Base-by-base conservation (phyloP, 2,797 vertebrate species). In the Lagocephalus sceleratus region DNA sequence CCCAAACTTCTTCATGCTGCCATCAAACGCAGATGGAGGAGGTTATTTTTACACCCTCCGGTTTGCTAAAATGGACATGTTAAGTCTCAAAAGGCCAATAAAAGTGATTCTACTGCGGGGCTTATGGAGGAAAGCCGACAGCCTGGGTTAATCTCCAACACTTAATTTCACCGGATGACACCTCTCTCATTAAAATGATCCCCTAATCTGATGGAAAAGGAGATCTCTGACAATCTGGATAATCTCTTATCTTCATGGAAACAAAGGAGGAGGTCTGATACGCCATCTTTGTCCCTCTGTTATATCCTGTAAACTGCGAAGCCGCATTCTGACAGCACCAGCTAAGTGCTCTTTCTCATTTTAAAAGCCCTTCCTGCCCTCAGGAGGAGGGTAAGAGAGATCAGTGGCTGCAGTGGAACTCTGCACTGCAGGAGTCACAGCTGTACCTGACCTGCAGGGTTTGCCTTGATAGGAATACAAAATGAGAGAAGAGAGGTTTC, bases 231-330 rank as follows among this genome's bases (percentile, higher is more conserved):
- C 77, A 82, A 78, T 81, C 76, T 68, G 60, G 62, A 73, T 79
- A 78, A 86, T 85, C 81, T 84, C 72, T 79, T 64, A 78, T 81
- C 76, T 74, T 78, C 64, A 67, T 73, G 63, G 73, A 65, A 66
- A 71, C 52, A 53, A 54, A 50, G 47, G 51, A 41, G 55, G 22
- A 32, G 51, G 46, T 3, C 42, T 19, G 10, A 17, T 19, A 19
- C 5, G 8, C 17, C 20, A 20, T 23, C 45, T 15, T 6, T 15
- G n/a, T 9, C 32, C 25, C 12, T 19, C 9, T 20, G n/a, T 6
- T 3, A 20, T 10, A 41, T 23, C 56, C 66, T 67, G 64, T 70
- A 76, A 69, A 75, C 51, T 57, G 47, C 21, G 4, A 21, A 60
- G 63, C 63, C 50, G 40, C 74, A 53, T 55, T 62, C 61, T 69